These are phyloP conservation scores for Trichogramma dendrolimi DNA, from an alignment of 2,888 invertebrate species.

Conservation along the genomic window DNA sequence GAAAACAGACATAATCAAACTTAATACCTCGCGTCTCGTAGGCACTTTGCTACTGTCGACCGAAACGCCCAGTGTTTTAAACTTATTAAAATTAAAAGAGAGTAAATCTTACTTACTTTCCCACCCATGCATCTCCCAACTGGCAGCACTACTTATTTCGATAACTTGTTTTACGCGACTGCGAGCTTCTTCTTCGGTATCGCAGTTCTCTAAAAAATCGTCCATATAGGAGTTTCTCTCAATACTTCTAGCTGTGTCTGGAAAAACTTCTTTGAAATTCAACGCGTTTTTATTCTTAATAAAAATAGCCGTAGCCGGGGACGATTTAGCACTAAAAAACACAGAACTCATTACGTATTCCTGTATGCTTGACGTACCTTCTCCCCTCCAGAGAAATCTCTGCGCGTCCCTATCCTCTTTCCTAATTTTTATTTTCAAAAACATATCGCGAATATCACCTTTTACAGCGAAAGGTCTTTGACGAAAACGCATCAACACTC, in stretches of 20 bases:
- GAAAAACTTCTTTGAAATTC: conserved; percentile 24
- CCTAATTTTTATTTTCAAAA: conserved; percentile 35
- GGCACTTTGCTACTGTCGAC: background rate
- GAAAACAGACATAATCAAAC: conserved; percentile 36
- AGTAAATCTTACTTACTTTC: conserved; percentile 17
- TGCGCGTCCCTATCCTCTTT: conserved; percentile 34
- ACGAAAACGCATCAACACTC: conserved; percentile 44
- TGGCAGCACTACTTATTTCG: conserved; percentile 25
- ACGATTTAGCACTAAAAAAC: conserved; percentile 31
- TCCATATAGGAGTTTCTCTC: conserved; percentile 36
- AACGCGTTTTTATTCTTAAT: conserved; percentile 36
- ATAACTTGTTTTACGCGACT: conserved; percentile 25
- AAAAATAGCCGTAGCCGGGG: conserved; percentile 25
- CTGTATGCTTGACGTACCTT: conserved; percentile 10
- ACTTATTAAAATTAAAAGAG: no score
- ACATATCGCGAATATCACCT: conserved; percentile 44
- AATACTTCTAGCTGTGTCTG: conserved; percentile 33
- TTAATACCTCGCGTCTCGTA: conserved; percentile 29
- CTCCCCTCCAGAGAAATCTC: conserved; percentile 31
- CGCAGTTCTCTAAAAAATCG: conserved; percentile 26
- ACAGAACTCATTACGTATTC: conserved; percentile 32
- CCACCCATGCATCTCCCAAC: conserved; percentile 32
- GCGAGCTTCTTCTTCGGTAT: conserved; percentile 29
- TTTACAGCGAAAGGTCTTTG: conserved; percentile 39
- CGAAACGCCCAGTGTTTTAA: no score